phyloP scores from a whole-genome alignment of 2,888 invertebrate species.

The Macrophya alboannulata region DNA sequence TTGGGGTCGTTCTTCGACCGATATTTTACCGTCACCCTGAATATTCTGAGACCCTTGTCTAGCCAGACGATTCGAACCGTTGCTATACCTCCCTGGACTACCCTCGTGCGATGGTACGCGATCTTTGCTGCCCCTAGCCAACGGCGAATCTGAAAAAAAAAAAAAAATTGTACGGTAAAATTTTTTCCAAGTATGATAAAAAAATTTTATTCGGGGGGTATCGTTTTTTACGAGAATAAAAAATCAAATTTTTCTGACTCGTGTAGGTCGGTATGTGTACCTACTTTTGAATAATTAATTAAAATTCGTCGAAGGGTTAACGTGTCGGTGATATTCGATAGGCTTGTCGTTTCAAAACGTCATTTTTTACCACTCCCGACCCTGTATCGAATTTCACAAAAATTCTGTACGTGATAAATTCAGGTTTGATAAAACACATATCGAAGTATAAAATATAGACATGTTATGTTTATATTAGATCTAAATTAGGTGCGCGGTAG shows the following conservation, averaged over 20 bases:
- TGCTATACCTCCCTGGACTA: conserved; percentile 73
- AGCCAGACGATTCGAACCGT: conserved; percentile 76
- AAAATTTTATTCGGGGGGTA: no score
- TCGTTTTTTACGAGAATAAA: background rate
- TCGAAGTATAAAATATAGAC: no score
- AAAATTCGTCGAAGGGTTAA: background rate
- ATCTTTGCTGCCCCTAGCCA: conserved; percentile 78
- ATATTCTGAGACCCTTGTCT: conserved; percentile 57
- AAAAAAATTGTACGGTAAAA: conserved; percentile 44
- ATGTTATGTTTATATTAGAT: background rate
- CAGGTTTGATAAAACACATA: no score
- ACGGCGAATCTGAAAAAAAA: conserved; percentile 80
- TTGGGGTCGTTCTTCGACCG: conserved; percentile 59
- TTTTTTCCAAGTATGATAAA: background rate
- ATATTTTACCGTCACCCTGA: conserved; percentile 58
- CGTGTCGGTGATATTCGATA: background rate
- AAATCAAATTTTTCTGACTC: background rate
- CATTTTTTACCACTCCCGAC: background rate
- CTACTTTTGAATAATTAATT: background rate
- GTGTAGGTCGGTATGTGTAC: background rate
- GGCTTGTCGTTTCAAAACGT: background rate
- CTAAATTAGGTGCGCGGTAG: background rate
- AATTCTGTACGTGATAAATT: no score
- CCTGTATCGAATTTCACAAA: background rate
- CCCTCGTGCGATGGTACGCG: conserved; percentile 76